Evolutionary conservation across 2,888 invertebrate genomes (phyloP), one percentile per base, ranked within the genome.

Genomic region (Zeuzera pyrina): DNA sequence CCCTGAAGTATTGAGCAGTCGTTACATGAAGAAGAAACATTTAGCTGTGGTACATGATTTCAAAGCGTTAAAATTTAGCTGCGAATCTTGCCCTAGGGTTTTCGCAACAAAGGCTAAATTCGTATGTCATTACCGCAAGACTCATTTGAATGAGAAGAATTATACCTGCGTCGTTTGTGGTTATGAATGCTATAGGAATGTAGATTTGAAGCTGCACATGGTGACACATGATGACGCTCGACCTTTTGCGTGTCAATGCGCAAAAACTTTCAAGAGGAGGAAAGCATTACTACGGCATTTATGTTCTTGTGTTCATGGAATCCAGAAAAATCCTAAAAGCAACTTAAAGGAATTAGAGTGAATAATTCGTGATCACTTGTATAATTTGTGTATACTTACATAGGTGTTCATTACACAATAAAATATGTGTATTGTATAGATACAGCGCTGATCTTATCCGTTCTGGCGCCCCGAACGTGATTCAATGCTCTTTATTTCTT

Each of bases 31-130:
- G 19, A 31, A 38, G 14, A 19, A 13, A 6, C 41, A 41, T 23
- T 22, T 57, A 28, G 57, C 53, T 0, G 10, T 51, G 2, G 45
- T 46, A 0, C 58, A 60, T 15, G 43, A 57, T n/a, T 39, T 38
- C 3, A 45, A 51, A 15, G 42, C 30, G 2, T 31, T 24, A 0
- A 47, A 56, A 15, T 36, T 52, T 30, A 58, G 62, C 6, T 83
- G 79, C 30, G 59, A 57, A n/a, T 36, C 58, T 2, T 78, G 78
- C 32, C 35, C 43, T 0, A 54, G 49, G 21, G 45, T 57, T 2
- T 64, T 57, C 8, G 47, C 47, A 0, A 38, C 43, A 3, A 51
- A 50, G 3, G 50, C 33, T 23, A 51, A 49, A 3, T 43, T 47
- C 5, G 7, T 25, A 12, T 12, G 19, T 14, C 41, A 41, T 16